Evolutionary conservation across 2,888 invertebrate genomes (phyloP), one percentile per base, ranked within the genome.

Genomic region (Andrena bicolor): DNA sequence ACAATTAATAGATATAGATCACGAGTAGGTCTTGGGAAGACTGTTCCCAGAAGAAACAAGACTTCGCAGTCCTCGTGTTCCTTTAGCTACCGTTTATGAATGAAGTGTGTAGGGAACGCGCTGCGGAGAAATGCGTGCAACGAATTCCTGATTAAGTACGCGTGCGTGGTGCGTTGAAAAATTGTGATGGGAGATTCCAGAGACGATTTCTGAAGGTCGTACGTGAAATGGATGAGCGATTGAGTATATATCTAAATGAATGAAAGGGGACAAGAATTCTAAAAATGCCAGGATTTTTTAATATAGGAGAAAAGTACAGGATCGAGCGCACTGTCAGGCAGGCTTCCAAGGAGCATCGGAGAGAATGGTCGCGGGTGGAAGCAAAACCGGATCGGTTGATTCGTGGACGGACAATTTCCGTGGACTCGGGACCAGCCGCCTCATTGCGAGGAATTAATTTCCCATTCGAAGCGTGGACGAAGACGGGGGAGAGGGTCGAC

Each of bases 371-470:
- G 53, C 35, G 56, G 41, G 32, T 63, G 56, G 61, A 49, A 65
- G 30, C 58, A 72, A 81, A 78, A 73, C 68, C 71, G 87, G 56
- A 79, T 84, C 86, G 63, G 64, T 74, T 75, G 76, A 63, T 69
- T 75, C 70, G 41, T 60, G 73, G 63, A 60, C 82, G 76, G 75
- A 82, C 78, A 82, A 86, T 87, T 85, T 84, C 75, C 79, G 76
- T 76, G 82, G 85, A 73, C 70, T 69, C 60, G 56, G 78, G 73
- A 63, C 58, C 71, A 66, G 56, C 61, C 64, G 68, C 51, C 64
- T 84, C 84, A 79, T 78, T 70, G 83, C 86, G 70, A 79, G 78
- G 86, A 87, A 87, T 87, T 87, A 87, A 87, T 87, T 87, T 80
- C 80, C 84, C 84, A 86, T 87, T 84, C 76, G 76, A 49, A 41